phyloP scores from a whole-genome alignment of 2,797 vertebrate species.

The Cossypha heuglini region DNA sequence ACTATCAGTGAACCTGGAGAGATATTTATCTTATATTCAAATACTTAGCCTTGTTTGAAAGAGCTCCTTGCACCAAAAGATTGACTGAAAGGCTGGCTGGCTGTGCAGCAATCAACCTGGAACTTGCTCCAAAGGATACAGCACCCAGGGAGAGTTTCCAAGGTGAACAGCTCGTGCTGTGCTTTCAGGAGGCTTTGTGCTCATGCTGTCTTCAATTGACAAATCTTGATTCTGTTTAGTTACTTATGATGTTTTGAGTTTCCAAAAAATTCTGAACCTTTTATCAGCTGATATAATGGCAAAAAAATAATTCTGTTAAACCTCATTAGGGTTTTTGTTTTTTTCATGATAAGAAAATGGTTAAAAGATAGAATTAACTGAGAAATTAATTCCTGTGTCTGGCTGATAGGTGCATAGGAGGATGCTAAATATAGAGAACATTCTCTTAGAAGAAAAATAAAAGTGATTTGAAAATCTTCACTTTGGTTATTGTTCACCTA shows the following conservation, averaged over 20 bases:
- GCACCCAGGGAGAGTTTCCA: background rate
- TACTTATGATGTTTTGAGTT: conserved; percentile 21
- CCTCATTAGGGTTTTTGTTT: background rate
- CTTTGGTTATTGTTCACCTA: conserved; percentile 12
- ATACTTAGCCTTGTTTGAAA: background rate
- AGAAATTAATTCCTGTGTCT: conserved; percentile 40
- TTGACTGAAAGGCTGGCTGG: background rate
- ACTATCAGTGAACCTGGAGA: background rate
- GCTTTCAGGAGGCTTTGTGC: background rate
- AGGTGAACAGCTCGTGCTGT: background rate
- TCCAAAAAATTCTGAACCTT: conserved; percentile 37
- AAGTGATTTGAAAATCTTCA: conserved; percentile 31
- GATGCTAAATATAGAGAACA: conserved; percentile 51
- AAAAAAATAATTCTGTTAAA: conserved; percentile 58
- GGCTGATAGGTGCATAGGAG: conserved; percentile 56
- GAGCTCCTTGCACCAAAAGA: background rate
- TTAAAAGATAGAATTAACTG: conserved; percentile 43
- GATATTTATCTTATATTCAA: background rate
- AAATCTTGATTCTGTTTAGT: conserved; percentile 47
- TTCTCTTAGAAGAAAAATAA: conserved; percentile 29
- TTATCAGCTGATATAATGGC: conserved; percentile 45
- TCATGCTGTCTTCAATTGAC: conserved; percentile 36
- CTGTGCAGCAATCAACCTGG: background rate
- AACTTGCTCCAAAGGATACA: fast-evolving
- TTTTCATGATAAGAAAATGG: conserved; percentile 15